phyloP scores from a whole-genome alignment of 2,888 invertebrate species.

The Thera britannica region DNA sequence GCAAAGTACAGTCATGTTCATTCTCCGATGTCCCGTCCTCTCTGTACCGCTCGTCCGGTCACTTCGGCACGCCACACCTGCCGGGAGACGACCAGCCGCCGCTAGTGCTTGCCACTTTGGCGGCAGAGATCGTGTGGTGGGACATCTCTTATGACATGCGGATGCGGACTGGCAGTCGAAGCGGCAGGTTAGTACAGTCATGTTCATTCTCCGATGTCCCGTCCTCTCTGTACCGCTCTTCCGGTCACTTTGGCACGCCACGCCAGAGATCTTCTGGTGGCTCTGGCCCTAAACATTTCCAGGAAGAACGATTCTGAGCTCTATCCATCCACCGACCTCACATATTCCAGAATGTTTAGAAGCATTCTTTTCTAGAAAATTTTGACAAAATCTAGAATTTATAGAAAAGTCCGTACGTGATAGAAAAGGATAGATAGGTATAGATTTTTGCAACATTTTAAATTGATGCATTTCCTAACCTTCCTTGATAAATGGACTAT shows the following conservation, averaged over 20 bases:
- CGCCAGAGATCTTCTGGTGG: not conserved
- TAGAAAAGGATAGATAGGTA: too few relatives aligned
- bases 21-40: conserved; percentile 81
- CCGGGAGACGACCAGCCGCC: conserved; percentile 64
- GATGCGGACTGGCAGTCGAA: conserved; percentile 51
- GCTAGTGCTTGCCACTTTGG: conserved; percentile 82
- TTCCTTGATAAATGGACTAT: too few relatives aligned
- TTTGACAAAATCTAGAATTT: too few relatives aligned
- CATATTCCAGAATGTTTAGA: too few relatives aligned
- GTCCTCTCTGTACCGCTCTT: conserved; percentile 59
- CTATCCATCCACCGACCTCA: too few relatives aligned
- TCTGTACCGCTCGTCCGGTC: conserved; percentile 52
- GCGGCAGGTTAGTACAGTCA: conserved; percentile 55
- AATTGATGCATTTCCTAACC: too few relatives aligned
- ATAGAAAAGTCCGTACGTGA: too few relatives aligned
- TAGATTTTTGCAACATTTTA: too few relatives aligned
- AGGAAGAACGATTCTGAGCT: too few relatives aligned
- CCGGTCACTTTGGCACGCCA: conserved; percentile 40
- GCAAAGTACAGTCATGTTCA: conserved; percentile 77
- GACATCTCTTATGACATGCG: conserved; percentile 71
- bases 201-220: conserved; percentile 80
- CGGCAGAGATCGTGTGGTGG: conserved; percentile 86
- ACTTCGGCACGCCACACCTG: conserved; percentile 34
- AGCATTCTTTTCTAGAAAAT: too few relatives aligned
- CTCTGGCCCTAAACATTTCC: too few relatives aligned